phyloP scores from a whole-genome alignment of 2,888 invertebrate genomes.

The Acleris holmiana region DNA sequence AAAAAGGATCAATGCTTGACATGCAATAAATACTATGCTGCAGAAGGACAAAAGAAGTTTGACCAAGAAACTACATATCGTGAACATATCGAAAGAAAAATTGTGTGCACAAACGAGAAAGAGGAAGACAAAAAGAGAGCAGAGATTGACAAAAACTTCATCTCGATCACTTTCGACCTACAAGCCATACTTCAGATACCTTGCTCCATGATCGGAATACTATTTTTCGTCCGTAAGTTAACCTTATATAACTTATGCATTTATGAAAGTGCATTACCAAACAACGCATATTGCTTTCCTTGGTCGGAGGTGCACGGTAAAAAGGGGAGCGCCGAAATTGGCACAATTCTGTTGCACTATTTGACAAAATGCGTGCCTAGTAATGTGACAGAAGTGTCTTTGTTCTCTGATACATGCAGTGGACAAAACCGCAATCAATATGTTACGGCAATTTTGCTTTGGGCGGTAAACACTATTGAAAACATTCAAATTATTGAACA shows the following conservation, averaged over 20 bases:
- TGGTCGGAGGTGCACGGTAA: not conserved
- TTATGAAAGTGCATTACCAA: not conserved
- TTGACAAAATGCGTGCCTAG: not conserved
- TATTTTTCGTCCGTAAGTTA: not conserved
- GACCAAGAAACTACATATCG: constrained; percentile 1
- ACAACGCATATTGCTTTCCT: not conserved
- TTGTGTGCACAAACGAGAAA: constrained; percentile 3
- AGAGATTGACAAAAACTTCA: not conserved
- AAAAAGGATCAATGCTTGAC: constrained; percentile 20
- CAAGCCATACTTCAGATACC: not conserved
- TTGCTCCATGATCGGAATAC: not conserved
- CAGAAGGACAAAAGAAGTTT: not conserved
- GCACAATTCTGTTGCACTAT: not conserved
- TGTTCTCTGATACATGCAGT: not conserved
- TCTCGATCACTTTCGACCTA: not conserved
- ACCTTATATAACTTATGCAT: not conserved
- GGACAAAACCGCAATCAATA: constrained; percentile 1
- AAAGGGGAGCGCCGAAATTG: not conserved
- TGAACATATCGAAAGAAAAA: constrained; percentile 4
- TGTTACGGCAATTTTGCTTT: not conserved
- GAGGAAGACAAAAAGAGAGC: not conserved
- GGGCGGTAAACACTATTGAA: constrained; percentile 1
- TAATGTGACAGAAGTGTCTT: not conserved
- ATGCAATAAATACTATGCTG: constrained; percentile 2
- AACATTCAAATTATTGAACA: constrained; percentile 1